A percentile compares a stretch with the other conserved stretches of the same genome.
Conservation (phyloP, 2,888 invertebrate species). For the Oligia strigilis region DNA sequence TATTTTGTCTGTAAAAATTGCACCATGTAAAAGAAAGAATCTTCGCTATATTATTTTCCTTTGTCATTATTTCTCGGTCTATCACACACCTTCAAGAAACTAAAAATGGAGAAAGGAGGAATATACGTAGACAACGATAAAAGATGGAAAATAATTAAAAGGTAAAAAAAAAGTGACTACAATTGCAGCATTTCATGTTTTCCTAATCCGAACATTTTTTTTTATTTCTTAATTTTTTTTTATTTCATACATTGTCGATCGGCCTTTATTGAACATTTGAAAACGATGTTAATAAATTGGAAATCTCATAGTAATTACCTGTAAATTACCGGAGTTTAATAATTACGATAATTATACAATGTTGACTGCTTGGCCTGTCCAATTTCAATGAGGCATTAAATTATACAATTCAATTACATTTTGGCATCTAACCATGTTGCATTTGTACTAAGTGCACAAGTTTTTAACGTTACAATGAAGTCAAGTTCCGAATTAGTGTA, state of each 20-base stretch:
- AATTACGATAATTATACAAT: constrained; percentile 14
- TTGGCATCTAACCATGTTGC: constrained; percentile 5
- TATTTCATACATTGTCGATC: neutral
- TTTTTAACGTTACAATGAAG: neutral
- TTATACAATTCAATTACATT: constrained; percentile 35
- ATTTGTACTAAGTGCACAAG: neutral
- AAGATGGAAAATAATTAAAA: neutral
- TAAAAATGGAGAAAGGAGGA: no score
- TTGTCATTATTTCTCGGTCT: no score
- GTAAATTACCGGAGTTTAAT: constrained; percentile 27
- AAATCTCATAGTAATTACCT: constrained; percentile 12
- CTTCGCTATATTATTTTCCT: no score
- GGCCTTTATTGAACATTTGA: constrained; percentile 5
- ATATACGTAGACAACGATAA: no score
- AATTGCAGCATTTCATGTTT: constrained; percentile 6
- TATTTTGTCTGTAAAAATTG: no score
- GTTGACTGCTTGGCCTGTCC: constrained; percentile 15
- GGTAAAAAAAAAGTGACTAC: neutral
- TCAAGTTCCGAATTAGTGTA: neutral
- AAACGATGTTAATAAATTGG: constrained; percentile 18
- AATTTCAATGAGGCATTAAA: constrained; percentile 42
- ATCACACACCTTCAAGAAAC: no score
- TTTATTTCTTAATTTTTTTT: neutral
- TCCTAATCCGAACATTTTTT: neutral
- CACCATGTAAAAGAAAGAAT: no score